Base-by-base conservation (phyloP, 2,797 vertebrate species). In the Sarcophilus harrisii region DNA sequence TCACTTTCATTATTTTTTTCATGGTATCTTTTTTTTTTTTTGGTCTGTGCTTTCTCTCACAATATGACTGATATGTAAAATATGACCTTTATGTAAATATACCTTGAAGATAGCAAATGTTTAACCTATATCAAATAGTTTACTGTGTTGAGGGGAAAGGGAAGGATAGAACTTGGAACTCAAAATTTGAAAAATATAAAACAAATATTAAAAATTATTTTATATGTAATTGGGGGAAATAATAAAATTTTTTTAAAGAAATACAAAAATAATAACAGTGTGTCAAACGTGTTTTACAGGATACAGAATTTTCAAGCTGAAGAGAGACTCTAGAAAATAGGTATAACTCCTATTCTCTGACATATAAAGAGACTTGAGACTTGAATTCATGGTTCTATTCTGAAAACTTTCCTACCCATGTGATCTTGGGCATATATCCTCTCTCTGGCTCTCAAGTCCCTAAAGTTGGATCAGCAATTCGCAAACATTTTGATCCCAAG, bases 381-480 rank as follows among this genome's bases (percentile, higher is more conserved):
- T 66, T n/a, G 62, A 5, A 0, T 60, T 0, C n/a, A 38, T 38
- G 3, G 2, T 29, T 21, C 3, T 21, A 8, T 5, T 38, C 73
- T 54, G 1, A 12, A 58, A 66, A 59, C 89, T 5, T 52, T 3
- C 0, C 21, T 1, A 0, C 55, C 2, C 8, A 0, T 0, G 6
- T 30, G 62, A 18, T 28, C 0, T 18, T 24, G n/a, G 58, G 21
- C 8, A 27, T 12, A 0, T 16, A 5, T 0, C 30, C n/a, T 45
- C 49, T 57, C 57, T 14, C 1, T 0, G 9, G 55, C 28, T 49
- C 58, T 57, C 13, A 1, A 90, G 13, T 24, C n/a, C 73, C 60
- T 49, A 32, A 91, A 55, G 32, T 55, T 89, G 57, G 62, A 73
- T 73, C 32, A 73, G 16, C 32, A n/a, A 73, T 73, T 73, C 2